Base-by-base conservation (phyloP, 2,113 vertebrate genomes). In the Lepidothrix coronata region DNA sequence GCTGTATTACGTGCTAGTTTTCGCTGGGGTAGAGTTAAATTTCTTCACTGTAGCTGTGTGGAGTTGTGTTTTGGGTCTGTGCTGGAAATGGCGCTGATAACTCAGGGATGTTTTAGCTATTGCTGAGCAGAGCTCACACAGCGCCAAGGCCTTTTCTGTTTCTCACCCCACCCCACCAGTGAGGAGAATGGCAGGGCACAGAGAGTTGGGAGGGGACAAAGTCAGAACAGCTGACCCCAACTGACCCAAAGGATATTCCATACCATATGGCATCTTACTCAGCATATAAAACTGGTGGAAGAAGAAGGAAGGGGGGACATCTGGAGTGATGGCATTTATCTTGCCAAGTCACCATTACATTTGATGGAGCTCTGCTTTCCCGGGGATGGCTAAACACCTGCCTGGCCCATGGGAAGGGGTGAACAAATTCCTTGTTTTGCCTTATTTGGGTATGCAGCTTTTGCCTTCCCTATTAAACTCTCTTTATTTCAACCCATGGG, bases 101-200 rank as follows among this genome's bases (percentile, higher is more conserved):
- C 46, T 62, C 62, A 37, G 31, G 13, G 23, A 30, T 62, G 16
- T 39, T 74, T 30, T 11, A 44, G 41, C 20, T n/a, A 21, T 22
- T 68, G 35, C 35, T 0, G 1, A 74, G 48, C 31, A 74, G 41
- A 49, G 55, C 31, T 62, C 54, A 70, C 41, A 44, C 62, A 70
- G 70, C 8, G 35, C 27, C 13, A 68, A 62, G 11, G 22, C 3
- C 48, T 49, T 55, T 75, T 61, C 39, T 49, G 25, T 23, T 41
- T 54, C 52, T 48, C 54, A 68, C 12, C 44, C n/a, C 14, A 41
- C 13, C 4, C 3, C n/a, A 66, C 5, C 59, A 28, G 35, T 0
- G 0, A 68, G 0, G 2, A 62, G 41, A 48, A 28, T 20, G n/a
- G 24, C 5, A 19, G 9, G 3, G 14, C 27, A 65, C 35, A 55